Conservation (phyloP, 2,888 invertebrate genomes). For the Nesidiocoris tenuis region DNA sequence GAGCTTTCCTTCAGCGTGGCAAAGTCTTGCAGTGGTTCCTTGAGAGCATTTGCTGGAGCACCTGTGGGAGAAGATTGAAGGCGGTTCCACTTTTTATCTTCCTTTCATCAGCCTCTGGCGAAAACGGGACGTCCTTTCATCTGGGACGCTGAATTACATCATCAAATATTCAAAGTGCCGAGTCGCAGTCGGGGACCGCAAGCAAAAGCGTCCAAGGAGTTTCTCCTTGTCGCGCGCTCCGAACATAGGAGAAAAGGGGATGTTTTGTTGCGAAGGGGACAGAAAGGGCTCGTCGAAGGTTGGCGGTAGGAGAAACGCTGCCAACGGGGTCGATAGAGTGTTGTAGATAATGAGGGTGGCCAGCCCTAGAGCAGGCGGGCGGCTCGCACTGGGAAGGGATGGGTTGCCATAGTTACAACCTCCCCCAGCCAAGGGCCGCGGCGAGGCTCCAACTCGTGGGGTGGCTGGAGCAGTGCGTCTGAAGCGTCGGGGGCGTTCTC, state of each 20-base stretch:
- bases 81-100: neutral
- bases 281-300: conserved; percentile 22
- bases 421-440: conserved; percentile 31
- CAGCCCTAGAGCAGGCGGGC: conserved; percentile 5
- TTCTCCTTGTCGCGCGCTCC: neutral
- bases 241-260: conserved; percentile 26
- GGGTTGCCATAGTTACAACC: conserved; percentile 44
- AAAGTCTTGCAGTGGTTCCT: conserved; percentile 7
- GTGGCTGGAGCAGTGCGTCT: conserved; percentile 35
- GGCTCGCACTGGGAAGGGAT: conserved; percentile 22
- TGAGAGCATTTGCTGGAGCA: neutral
- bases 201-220: conserved; percentile 1
- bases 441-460: conserved; percentile 2
- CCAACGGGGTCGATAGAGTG: conserved; percentile 47
- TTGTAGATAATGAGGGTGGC: conserved; percentile 48
- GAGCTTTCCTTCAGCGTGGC: neutral
- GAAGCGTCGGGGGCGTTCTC: conserved; percentile 17
- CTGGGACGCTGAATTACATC: conserved; percentile 39
- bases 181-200: conserved; percentile 19
- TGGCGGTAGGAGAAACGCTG: conserved; percentile 30
- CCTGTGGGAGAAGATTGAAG: conserved; percentile 10
- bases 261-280: conserved; percentile 29
- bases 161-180: conserved; percentile 41
- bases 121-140: conserved; percentile 27
- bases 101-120: conserved; percentile 34